Evolutionary conservation across 2,888 invertebrate genomes (phyloP).

Genomic region (Fragum whitleyi): DNA sequence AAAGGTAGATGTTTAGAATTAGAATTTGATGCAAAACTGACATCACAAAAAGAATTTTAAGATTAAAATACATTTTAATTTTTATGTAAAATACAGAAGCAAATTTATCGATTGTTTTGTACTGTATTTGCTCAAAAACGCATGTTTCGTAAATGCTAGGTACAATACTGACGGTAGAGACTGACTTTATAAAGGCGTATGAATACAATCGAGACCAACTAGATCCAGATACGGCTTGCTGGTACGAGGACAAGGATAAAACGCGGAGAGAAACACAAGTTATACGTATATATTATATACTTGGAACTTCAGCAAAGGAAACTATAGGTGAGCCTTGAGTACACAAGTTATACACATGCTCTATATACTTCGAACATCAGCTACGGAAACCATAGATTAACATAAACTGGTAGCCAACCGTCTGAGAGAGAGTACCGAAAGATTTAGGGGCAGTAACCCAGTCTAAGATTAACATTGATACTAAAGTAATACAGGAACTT

Average conservation of each 20-base stretch:
- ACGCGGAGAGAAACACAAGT: slow-evolving; percentile 79
- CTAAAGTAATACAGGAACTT: too few species aligned
- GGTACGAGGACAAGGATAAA: slow-evolving; percentile 76
- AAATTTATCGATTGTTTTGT: too few species aligned
- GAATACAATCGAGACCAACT: slow-evolving; percentile 72
- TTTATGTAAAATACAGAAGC: too few species aligned
- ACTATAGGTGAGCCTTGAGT: slow-evolving; percentile 74
- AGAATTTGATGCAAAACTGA: too few species aligned
- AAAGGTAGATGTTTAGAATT: too few species aligned
- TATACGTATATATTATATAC: slow-evolving; percentile 79
- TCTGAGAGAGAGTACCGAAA: too few species aligned
- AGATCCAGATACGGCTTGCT: slow-evolving; percentile 79
- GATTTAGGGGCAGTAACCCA: too few species aligned
- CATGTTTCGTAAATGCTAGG: slow-evolving; percentile 63
- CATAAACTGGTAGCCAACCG: too few species aligned
- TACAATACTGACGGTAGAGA: slow-evolving; percentile 80
- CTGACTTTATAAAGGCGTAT: slow-evolving; percentile 79
- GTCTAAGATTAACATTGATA: too few species aligned
- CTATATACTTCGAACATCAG: slow-evolving; percentile 77
- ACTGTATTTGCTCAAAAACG: too few species aligned
- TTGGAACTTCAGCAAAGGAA: slow-evolving; percentile 76
- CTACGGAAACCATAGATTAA: slow-evolving; percentile 77
- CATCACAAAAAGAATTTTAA: too few species aligned
- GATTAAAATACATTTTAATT: too few species aligned
- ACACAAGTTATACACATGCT: slow-evolving; percentile 81